These are phyloP conservation scores for Chorisops tibialis DNA, from an alignment of 2,888 invertebrate species.

Conservation along the genomic window DNA sequence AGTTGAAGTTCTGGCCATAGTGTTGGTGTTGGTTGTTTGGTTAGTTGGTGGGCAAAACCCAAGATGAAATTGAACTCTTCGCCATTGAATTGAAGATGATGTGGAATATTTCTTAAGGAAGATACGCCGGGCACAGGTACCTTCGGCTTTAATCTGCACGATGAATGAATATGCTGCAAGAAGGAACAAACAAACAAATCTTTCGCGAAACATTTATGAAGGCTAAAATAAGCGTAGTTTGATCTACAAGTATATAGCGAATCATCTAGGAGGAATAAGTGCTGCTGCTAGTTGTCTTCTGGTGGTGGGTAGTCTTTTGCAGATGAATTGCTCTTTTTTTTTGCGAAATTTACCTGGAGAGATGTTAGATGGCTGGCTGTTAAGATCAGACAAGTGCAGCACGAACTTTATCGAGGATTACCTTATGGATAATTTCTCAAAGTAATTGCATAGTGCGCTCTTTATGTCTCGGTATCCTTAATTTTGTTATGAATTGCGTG, in stretches of 20 bases:
- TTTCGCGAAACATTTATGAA: conserved; percentile 23
- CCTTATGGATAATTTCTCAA: conserved; percentile 31
- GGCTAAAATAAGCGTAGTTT: conserved; percentile 17
- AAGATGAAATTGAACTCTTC: neutral
- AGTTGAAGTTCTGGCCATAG: neutral
- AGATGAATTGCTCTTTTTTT: neutral
- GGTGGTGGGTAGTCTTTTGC: too few species aligned
- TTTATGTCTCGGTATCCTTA: conserved; percentile 14
- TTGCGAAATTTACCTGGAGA: neutral
- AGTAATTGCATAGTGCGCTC: conserved; percentile 23
- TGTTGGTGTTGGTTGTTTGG: conserved; percentile 2
- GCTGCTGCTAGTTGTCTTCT: neutral
- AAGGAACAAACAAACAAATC: too few species aligned
- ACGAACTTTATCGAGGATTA: conserved; percentile 32
- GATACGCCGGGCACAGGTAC: neutral
- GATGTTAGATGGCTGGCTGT: conserved; percentile 19
- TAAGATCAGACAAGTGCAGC: conserved; percentile 34
- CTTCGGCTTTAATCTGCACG: neutral
- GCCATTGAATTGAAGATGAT: conserved; percentile 12
- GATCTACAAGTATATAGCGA: neutral
- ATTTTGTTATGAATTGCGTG: conserved; percentile 23
- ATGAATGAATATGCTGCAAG: conserved; percentile 19
- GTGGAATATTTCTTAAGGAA: conserved; percentile 1
- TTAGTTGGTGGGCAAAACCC: neutral
- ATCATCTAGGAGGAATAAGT: neutral